Evolutionary conservation across 2,113 vertebrate genomes (phyloP), one percentile per base, ranked within the genome.

Genomic region (Trochalopteron elliotii): DNA sequence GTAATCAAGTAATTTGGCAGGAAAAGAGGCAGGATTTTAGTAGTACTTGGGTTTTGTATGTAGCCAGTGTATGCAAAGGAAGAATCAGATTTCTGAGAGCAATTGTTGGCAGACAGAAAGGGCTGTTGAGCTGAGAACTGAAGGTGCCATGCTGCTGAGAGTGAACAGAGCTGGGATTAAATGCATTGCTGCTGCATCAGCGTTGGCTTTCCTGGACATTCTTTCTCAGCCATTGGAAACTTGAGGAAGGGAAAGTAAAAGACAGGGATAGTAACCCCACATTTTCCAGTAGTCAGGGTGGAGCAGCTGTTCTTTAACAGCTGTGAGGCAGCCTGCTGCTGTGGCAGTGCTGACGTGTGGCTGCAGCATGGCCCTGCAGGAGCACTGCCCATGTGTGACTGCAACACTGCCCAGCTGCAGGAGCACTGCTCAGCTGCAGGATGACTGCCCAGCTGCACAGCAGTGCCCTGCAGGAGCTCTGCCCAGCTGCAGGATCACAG

Each of bases 11-110:
- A 50, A 57, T 52, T 79, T 90, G 83, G 49, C 88, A 87, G 92
- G 83, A 82, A 68, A 84, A 82, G 65, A 65, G 18, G 19, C 9
- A 15, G 31, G 22, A 74, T 78, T 90, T 87, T 87, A 70, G 67
- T 87, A 47, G 9, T 31, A 2, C 40, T 55, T 23, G 79, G 40
- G 20, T 37, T 79, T 50, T 68, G 12, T 67, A 2, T 17, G 19
- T 86, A 55, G 40, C 65, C 35, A 49, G 18, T 31, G 40, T 40
- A 72, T 84, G 63, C 71, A 93, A 77, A 91, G 79, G 63, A 67
- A 65, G 72, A 67, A 31, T 69, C 24, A 25, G 63, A 42, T 71
- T 78, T 83, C 75, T 94, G 47, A 95, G 97, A 97, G 61, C 68
- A 61, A 19, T 56, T 84, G 69, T 37, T 79, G 59, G 71, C 55